Evolutionary conservation across 2,888 invertebrate species (phyloP), one percentile per base, ranked within the genome.

Genomic region (Eupsilia transversa): DNA sequence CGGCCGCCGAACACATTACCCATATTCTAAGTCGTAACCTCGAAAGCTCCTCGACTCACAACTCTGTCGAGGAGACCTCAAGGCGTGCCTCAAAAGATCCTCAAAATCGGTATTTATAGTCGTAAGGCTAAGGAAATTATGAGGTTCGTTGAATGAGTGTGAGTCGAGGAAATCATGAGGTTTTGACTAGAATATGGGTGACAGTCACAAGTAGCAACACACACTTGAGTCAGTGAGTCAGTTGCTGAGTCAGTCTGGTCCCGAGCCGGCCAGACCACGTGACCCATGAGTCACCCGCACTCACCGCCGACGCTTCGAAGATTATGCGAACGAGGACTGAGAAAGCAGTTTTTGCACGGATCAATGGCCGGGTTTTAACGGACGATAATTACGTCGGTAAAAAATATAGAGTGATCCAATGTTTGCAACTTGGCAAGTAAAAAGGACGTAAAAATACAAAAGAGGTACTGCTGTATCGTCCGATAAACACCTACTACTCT

Each of bases 361-460:
- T 77, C 78, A 68, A 49, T 77, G 46, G 9, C 38, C 46, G 77
- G 23, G 30, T 66, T 65, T 65, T 30, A 77, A 38, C 67, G 14
- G 17, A 38, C 14, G n/a, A 43, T 56, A 9, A 77, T 56, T 68
- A 14, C 12, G 20, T 30, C 20, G 10, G n/a, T n/a, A 74, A 66
- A 76, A 76, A 65, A 49, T 38, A 43, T 33, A 41, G 6, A 46
- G 20, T 20, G 35, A 30, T 35, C 17, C n/a, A 43, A 49, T 43
- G 20, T 12, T 64, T 17, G 41, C 63, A 49, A 49, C 3, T 60
- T 35, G 17, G 23, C 30, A 43, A 30, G 27, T 12, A 41, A 52
- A 46, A n/a, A n/a, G n/a, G n/a, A n/a, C n/a, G n/a, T n/a, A n/a
- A n/a, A n/a, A n/a, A n/a, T n/a, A n/a, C n/a, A n/a, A n/a, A n/a